Conservation (phyloP, 1,140 invertebrate genomes). For the Cydia amplana region DNA sequence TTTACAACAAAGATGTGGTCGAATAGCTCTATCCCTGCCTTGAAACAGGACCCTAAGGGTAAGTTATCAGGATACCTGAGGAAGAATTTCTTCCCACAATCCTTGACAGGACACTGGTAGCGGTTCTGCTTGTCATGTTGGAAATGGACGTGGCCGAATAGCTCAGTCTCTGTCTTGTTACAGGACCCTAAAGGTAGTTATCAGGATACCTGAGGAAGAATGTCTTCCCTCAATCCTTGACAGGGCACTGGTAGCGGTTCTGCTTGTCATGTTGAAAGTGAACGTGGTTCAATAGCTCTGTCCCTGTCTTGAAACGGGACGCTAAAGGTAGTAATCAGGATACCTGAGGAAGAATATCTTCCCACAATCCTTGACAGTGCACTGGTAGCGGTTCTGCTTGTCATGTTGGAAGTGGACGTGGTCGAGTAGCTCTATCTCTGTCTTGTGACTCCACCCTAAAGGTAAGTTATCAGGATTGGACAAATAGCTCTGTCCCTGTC, state of each 20-base stretch:
- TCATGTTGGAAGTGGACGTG: conserved; percentile 71
- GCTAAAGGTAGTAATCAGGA: background rate
- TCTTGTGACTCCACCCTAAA: conserved; percentile 14
- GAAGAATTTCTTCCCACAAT: conserved; percentile 67
- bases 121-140: conserved; percentile 57
- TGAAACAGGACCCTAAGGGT: background rate
- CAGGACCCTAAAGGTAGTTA: background rate
- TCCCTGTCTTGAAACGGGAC: conserved; percentile 45
- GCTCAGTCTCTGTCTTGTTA: conserved; percentile 53
- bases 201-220: conserved; percentile 45
- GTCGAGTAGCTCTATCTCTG: conserved; percentile 68
- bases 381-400: conserved; percentile 64
- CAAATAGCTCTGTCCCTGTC: conserved; percentile 66
- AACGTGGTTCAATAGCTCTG: conserved; percentile 68
- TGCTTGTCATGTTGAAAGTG: conserved; percentile 68
- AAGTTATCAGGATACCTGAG: background rate
- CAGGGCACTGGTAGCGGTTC: conserved; percentile 54
- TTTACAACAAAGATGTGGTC: no score
- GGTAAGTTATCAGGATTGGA: conserved; percentile 43
- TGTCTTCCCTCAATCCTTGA: conserved; percentile 63
- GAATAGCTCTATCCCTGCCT: conserved; percentile 65
- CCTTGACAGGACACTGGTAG: conserved; percentile 63
- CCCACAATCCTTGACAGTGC: conserved; percentile 59
- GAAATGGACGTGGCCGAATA: conserved; percentile 74
- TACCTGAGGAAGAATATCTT: conserved; percentile 58